Evolutionary conservation across 2,888 invertebrate genomes (phyloP).

Genomic region (Torymus aiolomorphi): DNA sequence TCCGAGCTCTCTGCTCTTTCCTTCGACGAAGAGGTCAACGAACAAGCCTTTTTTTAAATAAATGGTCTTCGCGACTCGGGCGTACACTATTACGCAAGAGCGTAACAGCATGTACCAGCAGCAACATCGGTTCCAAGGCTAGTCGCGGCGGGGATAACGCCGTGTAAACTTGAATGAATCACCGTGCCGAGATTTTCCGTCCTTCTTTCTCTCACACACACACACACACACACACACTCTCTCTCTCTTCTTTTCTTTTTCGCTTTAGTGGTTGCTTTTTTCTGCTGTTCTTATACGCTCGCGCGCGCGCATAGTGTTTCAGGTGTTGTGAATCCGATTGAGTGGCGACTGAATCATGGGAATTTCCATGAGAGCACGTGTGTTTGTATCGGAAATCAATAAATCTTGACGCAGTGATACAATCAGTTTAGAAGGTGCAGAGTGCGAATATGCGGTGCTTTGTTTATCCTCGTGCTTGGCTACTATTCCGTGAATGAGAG

Average conservation of each 20-base stretch:
- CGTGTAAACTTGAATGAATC: constrained; percentile 35
- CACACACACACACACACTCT: too few species aligned
- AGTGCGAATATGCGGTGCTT: too few species aligned
- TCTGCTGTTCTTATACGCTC: neutral
- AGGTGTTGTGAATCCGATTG: neutral
- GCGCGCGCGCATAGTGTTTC: neutral
- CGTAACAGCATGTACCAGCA: constrained; percentile 3
- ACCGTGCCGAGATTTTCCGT: neutral
- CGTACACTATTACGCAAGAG: constrained; percentile 9
- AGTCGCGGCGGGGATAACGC: neutral
- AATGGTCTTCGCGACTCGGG: constrained; percentile 6
- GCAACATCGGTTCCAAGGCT: constrained; percentile 9
- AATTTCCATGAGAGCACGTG: constrained; percentile 12
- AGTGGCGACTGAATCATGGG: constrained; percentile 1
- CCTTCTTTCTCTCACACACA: neutral
- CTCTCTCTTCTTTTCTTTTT: constrained; percentile 7
- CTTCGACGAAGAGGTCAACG: constrained; percentile 9
- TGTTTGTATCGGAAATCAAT: constrained; percentile 18
- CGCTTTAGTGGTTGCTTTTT: neutral
- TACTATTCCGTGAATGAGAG: too few species aligned
- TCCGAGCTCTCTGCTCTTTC: neutral
- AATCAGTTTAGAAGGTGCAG: neutral
- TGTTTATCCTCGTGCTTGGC: too few species aligned
- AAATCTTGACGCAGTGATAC: constrained; percentile 4
- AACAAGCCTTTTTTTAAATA: constrained; percentile 31